A percentile compares a stretch with the other conserved stretches of the same genome.
phyloP scores from a whole-genome alignment of 2,797 vertebrate species.

The Anableps anableps region DNA sequence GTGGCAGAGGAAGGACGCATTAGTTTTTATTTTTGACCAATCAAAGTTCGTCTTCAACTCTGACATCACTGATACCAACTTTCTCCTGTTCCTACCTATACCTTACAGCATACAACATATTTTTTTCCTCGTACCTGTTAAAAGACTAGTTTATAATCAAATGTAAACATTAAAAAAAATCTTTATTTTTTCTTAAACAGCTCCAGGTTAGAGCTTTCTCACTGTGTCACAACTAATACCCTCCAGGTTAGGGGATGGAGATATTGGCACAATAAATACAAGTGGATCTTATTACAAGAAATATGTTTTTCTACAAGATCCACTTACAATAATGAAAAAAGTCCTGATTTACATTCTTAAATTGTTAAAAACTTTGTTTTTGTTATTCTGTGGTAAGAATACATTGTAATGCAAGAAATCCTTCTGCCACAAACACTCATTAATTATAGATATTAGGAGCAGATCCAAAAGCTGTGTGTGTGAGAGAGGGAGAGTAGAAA shows the following conservation, averaged over 20 bases:
- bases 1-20: too few species aligned
- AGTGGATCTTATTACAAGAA: neutral
- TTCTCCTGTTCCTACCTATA: neutral
- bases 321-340: neutral
- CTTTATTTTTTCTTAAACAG: neutral
- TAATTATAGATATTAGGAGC: neutral
- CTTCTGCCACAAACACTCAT: neutral
- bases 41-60: neutral
- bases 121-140: neutral
- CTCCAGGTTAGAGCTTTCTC: neutral
- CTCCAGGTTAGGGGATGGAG: neutral
- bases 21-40: too few species aligned
- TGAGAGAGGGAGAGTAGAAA: neutral
- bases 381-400: neutral
- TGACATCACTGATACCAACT: neutral
- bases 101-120: neutral
- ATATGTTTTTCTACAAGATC: neutral
- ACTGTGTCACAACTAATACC: neutral
- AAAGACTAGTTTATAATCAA: neutral
- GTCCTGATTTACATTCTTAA: neutral
- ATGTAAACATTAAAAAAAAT: neutral
- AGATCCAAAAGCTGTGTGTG: neutral
- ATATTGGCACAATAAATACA: neutral
- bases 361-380: neutral
- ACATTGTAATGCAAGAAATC: neutral